Conservation (phyloP, 2,113 vertebrate genomes). For the Clarias magur region DNA sequence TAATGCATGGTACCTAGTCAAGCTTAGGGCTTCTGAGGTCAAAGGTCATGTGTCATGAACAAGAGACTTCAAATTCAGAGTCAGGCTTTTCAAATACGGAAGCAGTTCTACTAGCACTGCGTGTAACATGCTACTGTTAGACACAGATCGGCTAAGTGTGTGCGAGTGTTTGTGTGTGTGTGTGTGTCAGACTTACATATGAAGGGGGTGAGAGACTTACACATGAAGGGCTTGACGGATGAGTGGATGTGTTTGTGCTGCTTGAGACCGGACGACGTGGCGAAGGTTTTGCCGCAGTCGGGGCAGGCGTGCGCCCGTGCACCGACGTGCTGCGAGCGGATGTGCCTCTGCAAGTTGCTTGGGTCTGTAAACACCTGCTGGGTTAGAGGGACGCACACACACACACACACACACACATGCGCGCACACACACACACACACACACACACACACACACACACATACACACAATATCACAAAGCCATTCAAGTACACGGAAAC, state of each 20-base stretch:
- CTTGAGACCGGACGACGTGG: slow-evolving; percentile 99
- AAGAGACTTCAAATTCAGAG: not conserved
- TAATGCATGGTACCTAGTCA: not conserved
- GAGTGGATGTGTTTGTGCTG: slow-evolving; percentile 99
- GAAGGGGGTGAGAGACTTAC: slow-evolving; percentile 91
- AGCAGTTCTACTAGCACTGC: not conserved
- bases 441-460: not conserved
- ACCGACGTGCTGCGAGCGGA: slow-evolving; percentile 98
- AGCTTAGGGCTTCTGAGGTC: not conserved
- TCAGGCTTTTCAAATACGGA: not conserved
- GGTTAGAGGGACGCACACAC: slow-evolving; percentile 66
- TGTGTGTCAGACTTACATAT: slow-evolving; percentile 77
- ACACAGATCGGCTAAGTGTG: slow-evolving; percentile 4
- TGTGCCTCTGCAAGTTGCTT: slow-evolving; percentile 99
- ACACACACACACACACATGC: not conserved
- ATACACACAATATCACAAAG: not conserved
- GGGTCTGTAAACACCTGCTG: slow-evolving; percentile 99
- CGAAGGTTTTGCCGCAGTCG: slow-evolving; percentile 99
- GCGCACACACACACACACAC: not conserved
- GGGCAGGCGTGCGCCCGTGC: slow-evolving; percentile 96
- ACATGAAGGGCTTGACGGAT: slow-evolving; percentile 99
- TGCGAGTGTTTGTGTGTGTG: slow-evolving; percentile 50
- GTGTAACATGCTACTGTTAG: not conserved
- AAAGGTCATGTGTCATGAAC: not conserved
- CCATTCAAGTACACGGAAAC: not conserved